Percentiles rank a stretch among this genome's conserved stretches.
Evolutionary conservation across 2,797 vertebrate genomes (phyloP).

Genomic region (Chromis chromis): DNA sequence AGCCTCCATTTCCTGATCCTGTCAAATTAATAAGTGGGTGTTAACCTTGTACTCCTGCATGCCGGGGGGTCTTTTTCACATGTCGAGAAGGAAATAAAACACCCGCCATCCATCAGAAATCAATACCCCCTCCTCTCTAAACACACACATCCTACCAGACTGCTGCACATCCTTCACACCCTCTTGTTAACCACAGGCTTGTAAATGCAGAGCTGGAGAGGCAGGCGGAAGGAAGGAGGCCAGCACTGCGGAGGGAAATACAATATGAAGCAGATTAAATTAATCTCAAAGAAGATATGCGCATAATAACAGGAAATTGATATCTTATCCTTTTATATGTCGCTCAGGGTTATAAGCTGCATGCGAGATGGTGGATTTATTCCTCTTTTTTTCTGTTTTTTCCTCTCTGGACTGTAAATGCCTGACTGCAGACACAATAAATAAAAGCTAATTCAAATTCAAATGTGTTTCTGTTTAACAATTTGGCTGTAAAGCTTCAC

Average conservation of each 20-base stretch:
- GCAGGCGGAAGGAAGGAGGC: conserved; percentile 14
- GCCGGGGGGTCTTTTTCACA: conserved; percentile 54
- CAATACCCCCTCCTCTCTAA: conserved; percentile 41
- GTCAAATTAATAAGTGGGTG: conserved; percentile 58
- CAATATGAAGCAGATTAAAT: conserved; percentile 59
- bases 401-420: neutral
- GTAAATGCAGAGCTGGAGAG: conserved; percentile 45
- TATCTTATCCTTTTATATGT: conserved; percentile 43
- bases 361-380: conserved; percentile 15
- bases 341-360: conserved; percentile 26
- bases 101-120: conserved; percentile 63
- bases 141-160: neutral
- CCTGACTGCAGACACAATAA: neutral
- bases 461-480: neutral
- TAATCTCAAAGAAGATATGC: conserved; percentile 49
- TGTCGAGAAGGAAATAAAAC: conserved; percentile 61
- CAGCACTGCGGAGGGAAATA: conserved; percentile 36
- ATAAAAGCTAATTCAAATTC: neutral
- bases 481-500: neutral
- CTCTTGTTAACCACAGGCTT: conserved; percentile 49
- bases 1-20: conserved; percentile 47
- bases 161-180: conserved; percentile 14
- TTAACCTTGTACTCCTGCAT: conserved; percentile 45
- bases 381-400: neutral
- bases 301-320: conserved; percentile 66